These are phyloP conservation scores for Sphaerolaimus hirsutus DNA, from an alignment of 2,888 invertebrate genomes.

Conservation along the genomic window DNA sequence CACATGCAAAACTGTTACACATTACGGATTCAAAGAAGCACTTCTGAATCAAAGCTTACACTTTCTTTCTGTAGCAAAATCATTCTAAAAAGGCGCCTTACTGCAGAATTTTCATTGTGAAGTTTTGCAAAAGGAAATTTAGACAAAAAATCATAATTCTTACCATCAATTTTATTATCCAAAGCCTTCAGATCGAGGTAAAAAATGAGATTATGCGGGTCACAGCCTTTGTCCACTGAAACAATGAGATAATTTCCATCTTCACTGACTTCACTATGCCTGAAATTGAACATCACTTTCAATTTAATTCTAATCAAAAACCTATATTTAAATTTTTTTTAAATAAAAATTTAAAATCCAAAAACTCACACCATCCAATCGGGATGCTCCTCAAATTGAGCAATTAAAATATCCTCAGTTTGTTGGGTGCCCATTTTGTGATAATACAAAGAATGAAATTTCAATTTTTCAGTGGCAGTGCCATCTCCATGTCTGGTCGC, in stretches of 20 bases:
- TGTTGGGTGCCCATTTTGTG: constrained; percentile 65
- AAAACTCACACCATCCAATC: constrained; percentile 54
- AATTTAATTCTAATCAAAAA: no score
- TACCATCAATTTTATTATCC: constrained; percentile 21
- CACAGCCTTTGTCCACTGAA: constrained; percentile 55
- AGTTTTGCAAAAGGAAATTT: no score
- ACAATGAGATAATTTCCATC: constrained; percentile 70
- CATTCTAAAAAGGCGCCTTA: no score
- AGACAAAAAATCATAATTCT: no score
- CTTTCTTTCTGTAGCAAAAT: no score
- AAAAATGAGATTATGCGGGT: constrained; percentile 62
- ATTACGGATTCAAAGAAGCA: no score
- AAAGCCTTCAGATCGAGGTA: constrained; percentile 46
- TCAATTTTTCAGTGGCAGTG: constrained; percentile 59
- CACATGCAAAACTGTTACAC: no score
- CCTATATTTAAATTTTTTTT: background rate
- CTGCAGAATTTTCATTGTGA: no score
- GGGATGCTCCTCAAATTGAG: constrained; percentile 70
- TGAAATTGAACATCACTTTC: constrained; percentile 29
- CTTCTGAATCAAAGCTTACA: no score
- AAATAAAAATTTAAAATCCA: background rate
- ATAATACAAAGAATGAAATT: constrained; percentile 76
- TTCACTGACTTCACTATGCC: constrained; percentile 59
- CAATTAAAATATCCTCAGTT: constrained; percentile 55
- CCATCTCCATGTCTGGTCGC: constrained; percentile 44